Conservation (phyloP, 2,888 invertebrate genomes). For the Tachina lurida region DNA sequence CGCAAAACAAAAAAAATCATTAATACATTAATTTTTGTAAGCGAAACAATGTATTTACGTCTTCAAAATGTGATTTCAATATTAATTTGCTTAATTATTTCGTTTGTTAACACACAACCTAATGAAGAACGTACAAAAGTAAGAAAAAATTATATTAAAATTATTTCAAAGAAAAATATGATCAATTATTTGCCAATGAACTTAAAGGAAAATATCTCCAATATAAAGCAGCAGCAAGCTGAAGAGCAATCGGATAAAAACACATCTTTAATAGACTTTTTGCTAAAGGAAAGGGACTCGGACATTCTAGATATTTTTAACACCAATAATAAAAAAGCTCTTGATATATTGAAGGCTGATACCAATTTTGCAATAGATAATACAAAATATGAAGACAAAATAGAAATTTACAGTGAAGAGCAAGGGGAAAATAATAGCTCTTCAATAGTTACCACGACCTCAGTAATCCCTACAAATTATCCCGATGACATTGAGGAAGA, state of each 20-base stretch:
- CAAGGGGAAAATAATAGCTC: too few species aligned
- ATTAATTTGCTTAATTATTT: constrained; percentile 7
- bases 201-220: not conserved
- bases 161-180: not conserved
- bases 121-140: not conserved
- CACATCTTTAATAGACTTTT: not conserved
- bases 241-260: not conserved
- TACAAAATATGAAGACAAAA: not conserved
- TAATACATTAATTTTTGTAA: not conserved
- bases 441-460: not conserved
- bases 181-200: not conserved
- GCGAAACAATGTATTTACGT: constrained; percentile 19
- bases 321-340: not conserved
- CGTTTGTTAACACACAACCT: not conserved
- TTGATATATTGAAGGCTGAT: not conserved
- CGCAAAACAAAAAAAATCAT: not conserved
- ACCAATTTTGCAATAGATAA: too few species aligned
- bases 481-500: not conserved
- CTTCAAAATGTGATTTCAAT: not conserved
- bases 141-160: not conserved
- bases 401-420: not conserved
- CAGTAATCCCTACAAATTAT: not conserved
- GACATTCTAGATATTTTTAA: not conserved
- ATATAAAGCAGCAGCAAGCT: not conserved
- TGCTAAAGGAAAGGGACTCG: not conserved